Percentiles rank a stretch among this genome's conserved stretches.
Conservation (phyloP, 1,140 invertebrate genomes). For the Berghia stephanieae region DNA sequence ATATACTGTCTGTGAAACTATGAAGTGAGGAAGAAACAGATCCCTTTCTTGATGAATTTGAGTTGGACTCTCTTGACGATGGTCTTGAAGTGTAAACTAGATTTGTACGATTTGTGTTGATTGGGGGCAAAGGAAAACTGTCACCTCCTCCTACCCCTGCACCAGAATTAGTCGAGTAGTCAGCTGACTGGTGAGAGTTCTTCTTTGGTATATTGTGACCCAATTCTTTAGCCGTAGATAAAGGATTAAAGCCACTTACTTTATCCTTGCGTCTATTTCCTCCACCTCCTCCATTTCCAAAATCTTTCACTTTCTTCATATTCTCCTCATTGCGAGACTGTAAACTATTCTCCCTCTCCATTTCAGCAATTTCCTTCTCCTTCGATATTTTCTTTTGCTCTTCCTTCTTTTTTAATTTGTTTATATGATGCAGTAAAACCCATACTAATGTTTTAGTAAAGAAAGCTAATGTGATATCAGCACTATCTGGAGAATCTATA, state of each 20-base stretch:
- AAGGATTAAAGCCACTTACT: slow-evolving; percentile 26
- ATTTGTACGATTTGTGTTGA: neutral
- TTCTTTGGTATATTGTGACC: too few species aligned
- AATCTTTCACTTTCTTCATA: neutral
- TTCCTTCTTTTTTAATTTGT: slow-evolving; percentile 51
- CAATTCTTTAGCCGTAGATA: slow-evolving; percentile 18
- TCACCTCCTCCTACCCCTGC: too few species aligned
- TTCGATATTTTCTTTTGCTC: slow-evolving; percentile 30
- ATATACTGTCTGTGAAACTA: slow-evolving; percentile 61
- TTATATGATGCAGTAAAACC: slow-evolving; percentile 66
- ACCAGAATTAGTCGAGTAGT: too few species aligned
- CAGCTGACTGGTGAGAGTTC: too few species aligned
- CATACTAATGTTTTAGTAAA: slow-evolving; percentile 67
- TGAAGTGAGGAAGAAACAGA: slow-evolving; percentile 52
- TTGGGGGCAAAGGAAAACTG: slow-evolving; percentile 23
- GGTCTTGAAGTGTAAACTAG: slow-evolving; percentile 37
- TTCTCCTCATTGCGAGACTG: slow-evolving; percentile 26
- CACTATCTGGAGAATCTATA: slow-evolving; percentile 67
- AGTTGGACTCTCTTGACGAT: slow-evolving; percentile 37
- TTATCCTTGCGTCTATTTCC: slow-evolving; percentile 28
- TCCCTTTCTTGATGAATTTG: slow-evolving; percentile 40
- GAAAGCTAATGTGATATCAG: slow-evolving; percentile 58
- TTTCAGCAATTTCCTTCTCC: slow-evolving; percentile 32
- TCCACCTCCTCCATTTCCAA: neutral
- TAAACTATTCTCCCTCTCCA: slow-evolving; percentile 30